phyloP scores from a whole-genome alignment of 2,797 vertebrate genomes.

The Clarias laeviceps region DNA sequence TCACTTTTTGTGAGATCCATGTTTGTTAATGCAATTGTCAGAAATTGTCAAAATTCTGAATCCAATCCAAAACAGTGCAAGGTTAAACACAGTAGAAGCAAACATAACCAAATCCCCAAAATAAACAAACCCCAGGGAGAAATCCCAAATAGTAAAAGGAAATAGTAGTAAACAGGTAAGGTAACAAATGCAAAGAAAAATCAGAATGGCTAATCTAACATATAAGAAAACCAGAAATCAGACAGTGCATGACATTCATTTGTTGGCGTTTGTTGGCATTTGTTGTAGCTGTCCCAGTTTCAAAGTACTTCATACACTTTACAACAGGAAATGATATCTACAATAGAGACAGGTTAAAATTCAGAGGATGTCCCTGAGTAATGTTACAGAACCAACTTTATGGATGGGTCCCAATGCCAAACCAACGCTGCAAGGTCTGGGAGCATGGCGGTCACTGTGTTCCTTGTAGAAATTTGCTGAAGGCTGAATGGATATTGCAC shows the following conservation, averaged over 20 bases:
- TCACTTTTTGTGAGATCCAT: background rate
- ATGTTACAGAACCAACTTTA: background rate
- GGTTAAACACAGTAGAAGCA: background rate
- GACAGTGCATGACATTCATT: too few relatives aligned
- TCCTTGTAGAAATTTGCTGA: background rate
- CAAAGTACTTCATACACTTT: too few relatives aligned
- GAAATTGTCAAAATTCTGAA: background rate
- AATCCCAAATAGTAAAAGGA: background rate
- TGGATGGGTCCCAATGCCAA: background rate
- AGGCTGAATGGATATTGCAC: background rate
- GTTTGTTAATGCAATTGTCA: background rate
- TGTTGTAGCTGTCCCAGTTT: too few relatives aligned
- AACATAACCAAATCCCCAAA: background rate
- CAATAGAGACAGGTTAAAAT: too few relatives aligned
- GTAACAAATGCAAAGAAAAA: background rate
- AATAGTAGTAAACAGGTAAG: background rate
- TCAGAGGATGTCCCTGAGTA: too few relatives aligned
- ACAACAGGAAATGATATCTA: too few relatives aligned
- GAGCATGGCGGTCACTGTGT: background rate
- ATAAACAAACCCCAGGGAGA: background rate
- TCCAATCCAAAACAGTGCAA: background rate
- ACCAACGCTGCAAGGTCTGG: too few relatives aligned
- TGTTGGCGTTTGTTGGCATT: too few relatives aligned
- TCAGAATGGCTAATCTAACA: too few relatives aligned
- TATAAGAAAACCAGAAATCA: too few relatives aligned